phyloP scores from a whole-genome alignment of 2,113 vertebrate species.

The Ploceus nigricollis region DNA sequence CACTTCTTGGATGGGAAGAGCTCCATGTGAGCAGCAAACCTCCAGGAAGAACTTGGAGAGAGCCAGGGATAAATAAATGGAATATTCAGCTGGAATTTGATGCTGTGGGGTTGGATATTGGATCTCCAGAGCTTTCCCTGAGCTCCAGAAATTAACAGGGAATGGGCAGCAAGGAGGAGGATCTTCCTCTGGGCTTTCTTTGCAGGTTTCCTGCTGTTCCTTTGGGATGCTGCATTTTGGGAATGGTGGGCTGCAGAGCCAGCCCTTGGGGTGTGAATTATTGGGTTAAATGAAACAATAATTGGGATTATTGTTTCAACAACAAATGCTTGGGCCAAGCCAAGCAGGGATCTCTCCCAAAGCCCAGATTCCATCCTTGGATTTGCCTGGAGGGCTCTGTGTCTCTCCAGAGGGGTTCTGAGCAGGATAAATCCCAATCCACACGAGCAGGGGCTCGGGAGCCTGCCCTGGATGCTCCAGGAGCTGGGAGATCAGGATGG shows the following conservation, averaged over 20 bases:
- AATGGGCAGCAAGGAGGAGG: not conserved
- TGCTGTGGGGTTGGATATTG: not conserved
- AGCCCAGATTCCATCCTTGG: not conserved
- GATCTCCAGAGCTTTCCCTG: not conserved
- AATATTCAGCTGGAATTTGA: not conserved
- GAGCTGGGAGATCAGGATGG: not conserved
- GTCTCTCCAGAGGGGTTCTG: not conserved
- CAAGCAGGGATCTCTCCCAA: not conserved
- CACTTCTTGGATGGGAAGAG: not conserved
- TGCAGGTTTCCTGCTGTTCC: not conserved
- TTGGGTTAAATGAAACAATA: not conserved
- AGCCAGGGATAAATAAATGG: not conserved
- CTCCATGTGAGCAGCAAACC: not conserved
- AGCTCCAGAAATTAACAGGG: not conserved
- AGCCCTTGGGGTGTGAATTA: not conserved
- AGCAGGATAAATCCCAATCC: not conserved
- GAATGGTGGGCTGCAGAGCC: not conserved
- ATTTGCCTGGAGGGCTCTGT: rapidly evolving
- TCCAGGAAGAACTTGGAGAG: not conserved
- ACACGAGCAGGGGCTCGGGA: rapidly evolving
- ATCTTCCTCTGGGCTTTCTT: not conserved
- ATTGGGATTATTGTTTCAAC: too few relatives aligned
- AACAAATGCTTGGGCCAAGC: too few relatives aligned
- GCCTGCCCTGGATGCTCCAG: not conserved
- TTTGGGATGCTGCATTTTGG: not conserved